These are phyloP conservation scores for Sarcoramphus papa DNA, from an alignment of 2,797 vertebrate species.

Conservation along the genomic window DNA sequence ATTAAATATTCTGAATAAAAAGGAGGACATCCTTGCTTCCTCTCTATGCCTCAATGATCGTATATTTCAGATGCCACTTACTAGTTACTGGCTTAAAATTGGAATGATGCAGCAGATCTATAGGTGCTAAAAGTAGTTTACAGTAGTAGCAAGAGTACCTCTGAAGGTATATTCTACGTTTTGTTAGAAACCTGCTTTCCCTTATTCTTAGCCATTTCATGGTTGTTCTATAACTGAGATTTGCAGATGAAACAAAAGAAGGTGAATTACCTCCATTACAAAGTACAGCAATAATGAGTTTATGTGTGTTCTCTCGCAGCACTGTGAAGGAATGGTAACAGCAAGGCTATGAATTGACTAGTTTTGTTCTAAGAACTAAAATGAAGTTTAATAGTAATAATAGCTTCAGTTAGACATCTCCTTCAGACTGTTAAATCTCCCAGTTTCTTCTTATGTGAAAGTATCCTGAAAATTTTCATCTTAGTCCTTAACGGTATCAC, in stretches of 20 bases:
- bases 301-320: background rate
- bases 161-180: background rate
- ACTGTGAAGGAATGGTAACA: background rate
- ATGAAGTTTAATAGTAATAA: background rate
- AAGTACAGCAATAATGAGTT: background rate
- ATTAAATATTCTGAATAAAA: background rate
- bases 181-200: background rate
- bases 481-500: background rate
- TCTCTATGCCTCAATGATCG: background rate
- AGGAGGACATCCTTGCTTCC: background rate
- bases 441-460: background rate
- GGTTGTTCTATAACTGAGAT: conserved; percentile 53
- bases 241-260: conserved; percentile 65
- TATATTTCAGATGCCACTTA: background rate
- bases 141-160: background rate
- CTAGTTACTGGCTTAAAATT: background rate
- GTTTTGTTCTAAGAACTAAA: background rate
- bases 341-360: background rate
- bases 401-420: background rate
- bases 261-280: conserved; percentile 34
- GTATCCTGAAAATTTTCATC: background rate
- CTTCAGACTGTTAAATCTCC: background rate
- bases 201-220: conserved; percentile 13
- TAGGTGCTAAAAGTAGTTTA: background rate
- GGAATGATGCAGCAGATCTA: background rate